These are phyloP conservation scores for Struthio camelus DNA, from an alignment of 2,113 vertebrate species.

Conservation along the genomic window DNA sequence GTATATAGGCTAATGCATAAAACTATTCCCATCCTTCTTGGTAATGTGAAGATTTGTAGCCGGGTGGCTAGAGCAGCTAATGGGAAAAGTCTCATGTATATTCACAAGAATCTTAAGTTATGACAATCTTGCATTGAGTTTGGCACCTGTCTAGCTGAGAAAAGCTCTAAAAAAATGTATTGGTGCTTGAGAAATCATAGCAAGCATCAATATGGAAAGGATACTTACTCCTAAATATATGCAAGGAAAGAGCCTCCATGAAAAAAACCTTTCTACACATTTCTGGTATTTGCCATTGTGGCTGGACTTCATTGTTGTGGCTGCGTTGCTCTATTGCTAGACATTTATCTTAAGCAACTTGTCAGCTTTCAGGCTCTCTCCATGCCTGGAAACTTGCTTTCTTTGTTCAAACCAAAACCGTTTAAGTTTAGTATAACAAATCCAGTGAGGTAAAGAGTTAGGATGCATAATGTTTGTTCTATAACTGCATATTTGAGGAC, in stretches of 20 bases:
- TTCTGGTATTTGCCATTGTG: not conserved
- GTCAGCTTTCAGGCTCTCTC: not conserved
- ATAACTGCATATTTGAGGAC: not conserved
- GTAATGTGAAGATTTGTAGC: not conserved
- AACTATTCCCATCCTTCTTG: not conserved
- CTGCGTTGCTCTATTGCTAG: not conserved
- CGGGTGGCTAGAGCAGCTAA: not conserved
- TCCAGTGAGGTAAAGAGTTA: not conserved
- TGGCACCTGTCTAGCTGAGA: not conserved
- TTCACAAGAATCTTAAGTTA: not conserved
- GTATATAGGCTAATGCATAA: not conserved
- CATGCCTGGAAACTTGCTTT: not conserved
- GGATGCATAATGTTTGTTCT: not conserved
- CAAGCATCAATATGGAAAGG: not conserved
- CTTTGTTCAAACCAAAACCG: not conserved
- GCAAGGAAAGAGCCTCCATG: slow-evolving; percentile 1
- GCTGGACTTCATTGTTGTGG: not conserved
- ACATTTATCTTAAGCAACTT: not conserved
- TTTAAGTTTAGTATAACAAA: not conserved
- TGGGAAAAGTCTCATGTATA: not conserved
- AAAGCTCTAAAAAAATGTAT: not conserved
- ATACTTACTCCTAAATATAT: not conserved
- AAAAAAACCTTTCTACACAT: not conserved
- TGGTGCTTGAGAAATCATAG: slow-evolving; percentile 26
- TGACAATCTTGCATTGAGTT: not conserved